Conservation (phyloP, 2,797 vertebrate species). For the Onychomys arenicola region DNA sequence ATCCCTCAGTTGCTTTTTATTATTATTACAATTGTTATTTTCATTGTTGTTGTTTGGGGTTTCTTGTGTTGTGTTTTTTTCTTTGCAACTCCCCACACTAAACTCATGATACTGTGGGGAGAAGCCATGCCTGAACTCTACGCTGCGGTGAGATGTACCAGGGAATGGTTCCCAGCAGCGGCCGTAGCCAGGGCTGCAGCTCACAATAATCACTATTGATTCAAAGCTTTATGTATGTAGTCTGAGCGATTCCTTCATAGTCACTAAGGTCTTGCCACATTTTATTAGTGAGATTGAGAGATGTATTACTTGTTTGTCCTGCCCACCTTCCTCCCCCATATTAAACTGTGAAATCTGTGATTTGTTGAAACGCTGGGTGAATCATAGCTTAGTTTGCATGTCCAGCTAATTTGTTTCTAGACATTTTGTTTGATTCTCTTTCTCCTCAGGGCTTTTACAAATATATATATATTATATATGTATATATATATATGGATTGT, state of each 20-base stretch:
- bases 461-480: constrained; percentile 44
- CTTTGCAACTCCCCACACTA: constrained; percentile 87
- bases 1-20: constrained; percentile 82
- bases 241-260: constrained; percentile 90
- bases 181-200: constrained; percentile 87
- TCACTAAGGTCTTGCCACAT: constrained; percentile 90
- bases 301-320: constrained; percentile 85
- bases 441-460: constrained; percentile 96
- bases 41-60: constrained; percentile 75
- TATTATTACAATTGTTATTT: constrained; percentile 82
- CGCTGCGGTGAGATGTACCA: constrained; percentile 89
- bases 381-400: constrained; percentile 97
- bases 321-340: constrained; percentile 82
- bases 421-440: constrained; percentile 89
- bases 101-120: constrained; percentile 89
- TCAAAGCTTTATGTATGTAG: constrained; percentile 98
- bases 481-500: constrained; percentile 81
- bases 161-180: constrained; percentile 83
- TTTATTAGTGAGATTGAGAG: constrained; percentile 91
- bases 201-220: constrained; percentile 95
- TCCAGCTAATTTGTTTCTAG: constrained; percentile 94
- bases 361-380: constrained; percentile 97
- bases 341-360: constrained; percentile 98
- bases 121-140: constrained; percentile 93
- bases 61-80: constrained; percentile 76